Conservation (phyloP, 2,113 vertebrate genomes). For the Pelecanus crispus region DNA sequence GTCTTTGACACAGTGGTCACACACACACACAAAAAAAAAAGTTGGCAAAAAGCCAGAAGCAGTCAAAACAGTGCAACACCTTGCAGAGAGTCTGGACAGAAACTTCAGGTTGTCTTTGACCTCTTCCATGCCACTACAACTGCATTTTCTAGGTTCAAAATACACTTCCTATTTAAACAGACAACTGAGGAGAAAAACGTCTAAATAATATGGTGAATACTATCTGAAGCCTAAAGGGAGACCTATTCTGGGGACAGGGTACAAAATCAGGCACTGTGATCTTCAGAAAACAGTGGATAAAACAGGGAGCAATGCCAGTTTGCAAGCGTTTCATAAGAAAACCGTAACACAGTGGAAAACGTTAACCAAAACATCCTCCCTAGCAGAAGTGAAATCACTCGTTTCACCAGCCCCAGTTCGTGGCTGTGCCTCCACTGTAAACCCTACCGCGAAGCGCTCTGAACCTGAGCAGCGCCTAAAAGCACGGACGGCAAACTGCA, state of each 20-base stretch:
- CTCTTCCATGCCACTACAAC: neutral
- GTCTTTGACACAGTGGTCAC: neutral
- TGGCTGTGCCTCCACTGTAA: neutral
- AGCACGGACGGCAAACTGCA: accelerated
- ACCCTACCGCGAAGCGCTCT: neutral
- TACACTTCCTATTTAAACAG: neutral
- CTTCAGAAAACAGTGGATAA: neutral
- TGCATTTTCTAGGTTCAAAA: neutral
- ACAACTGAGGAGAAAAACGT: neutral
- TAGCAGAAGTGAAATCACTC: neutral
- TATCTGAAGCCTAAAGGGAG: neutral
- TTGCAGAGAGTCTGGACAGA: neutral
- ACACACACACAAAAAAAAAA: neutral
- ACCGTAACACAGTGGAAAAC: neutral
- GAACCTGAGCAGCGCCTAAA: neutral
- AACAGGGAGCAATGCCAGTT: neutral
- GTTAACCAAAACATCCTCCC: neutral
- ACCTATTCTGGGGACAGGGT: neutral
- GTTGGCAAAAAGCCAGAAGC: neutral
- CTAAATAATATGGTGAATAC: neutral
- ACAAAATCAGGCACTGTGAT: neutral
- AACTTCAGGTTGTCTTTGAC: neutral
- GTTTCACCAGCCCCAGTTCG: neutral
- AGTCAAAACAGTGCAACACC: neutral
- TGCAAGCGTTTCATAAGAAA: neutral